Evolutionary conservation across 2,888 invertebrate genomes (phyloP), one percentile per base, ranked within the genome.

Genomic region (Ochropleura leucogaster): DNA sequence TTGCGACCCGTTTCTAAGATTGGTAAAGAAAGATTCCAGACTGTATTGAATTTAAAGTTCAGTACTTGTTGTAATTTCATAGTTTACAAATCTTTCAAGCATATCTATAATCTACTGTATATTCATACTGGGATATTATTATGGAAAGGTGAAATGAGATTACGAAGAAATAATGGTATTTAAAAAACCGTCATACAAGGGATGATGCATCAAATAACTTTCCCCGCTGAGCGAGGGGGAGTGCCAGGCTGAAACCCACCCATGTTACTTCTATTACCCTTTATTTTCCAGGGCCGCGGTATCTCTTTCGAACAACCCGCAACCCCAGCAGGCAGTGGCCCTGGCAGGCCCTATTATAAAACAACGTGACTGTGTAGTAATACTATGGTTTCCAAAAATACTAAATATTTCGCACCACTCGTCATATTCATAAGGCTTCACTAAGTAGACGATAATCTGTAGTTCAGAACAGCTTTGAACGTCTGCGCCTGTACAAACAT

Each of bases 11-110:
- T 78, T 82, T 82, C 77, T 60, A n/a, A 68, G 68, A 77, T 77
- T 77, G 75, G 69, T 75, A 76, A 51, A 49, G 66, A 82, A 82
- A 81, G 85, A 81, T 82, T 74, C 68, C 72, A 42, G 64, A 70
- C 62, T 74, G 53, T 53, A 87, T 74, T 76, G 76, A 83, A 83
- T 79, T 67, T 74, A 85, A 85, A 87, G 85, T 79, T 81, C 85
- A 85, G 76, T 51, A 64, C 60, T 75, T 85, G 63, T 74, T 72
- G 72, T 79, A 57, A 79, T 69, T 68, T 74, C 51, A 57, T 67
- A 57, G 47, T n/a, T 60, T 64, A 46, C 49, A 55, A 65, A 84
- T 72, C 40, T 47, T 68, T 66, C 12, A 57, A 53, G 3, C n/a
- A 44, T 64, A 68, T 57, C 44, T 79, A 55, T 79, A 60, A 79